A percentile compares a stretch with the other conserved stretches of the same genome.
phyloP scores from a whole-genome alignment of 2,888 invertebrate species.

The Drosophila pseudotalamancana region DNA sequence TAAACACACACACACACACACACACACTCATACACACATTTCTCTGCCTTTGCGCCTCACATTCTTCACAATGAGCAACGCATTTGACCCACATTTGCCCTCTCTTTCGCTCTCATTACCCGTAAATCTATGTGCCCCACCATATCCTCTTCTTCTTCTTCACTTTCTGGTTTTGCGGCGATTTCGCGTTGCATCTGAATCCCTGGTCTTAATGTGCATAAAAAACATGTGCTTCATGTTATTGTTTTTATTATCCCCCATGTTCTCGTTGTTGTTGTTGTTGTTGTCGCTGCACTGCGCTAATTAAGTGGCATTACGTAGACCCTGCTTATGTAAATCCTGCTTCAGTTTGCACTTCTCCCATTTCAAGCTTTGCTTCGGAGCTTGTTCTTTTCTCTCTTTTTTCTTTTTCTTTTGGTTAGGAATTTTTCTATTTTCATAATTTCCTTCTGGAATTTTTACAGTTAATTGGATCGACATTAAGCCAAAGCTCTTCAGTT shows the following conservation, averaged over 20 bases:
- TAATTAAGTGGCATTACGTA: conserved; percentile 55
- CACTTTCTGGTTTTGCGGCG: conserved; percentile 54
- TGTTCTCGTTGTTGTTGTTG: conserved; percentile 6
- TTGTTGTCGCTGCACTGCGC: conserved; percentile 36
- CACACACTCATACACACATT: neutral
- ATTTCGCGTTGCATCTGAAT: conserved; percentile 38
- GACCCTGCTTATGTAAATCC: conserved; percentile 5
- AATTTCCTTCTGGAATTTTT: conserved; percentile 3
- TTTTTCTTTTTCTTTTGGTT: neutral
- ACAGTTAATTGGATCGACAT: conserved; percentile 32
- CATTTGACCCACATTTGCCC: conserved; percentile 67
- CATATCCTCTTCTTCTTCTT: conserved; percentile 41
- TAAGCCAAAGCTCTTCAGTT: neutral
- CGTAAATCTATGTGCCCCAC: conserved; percentile 7
- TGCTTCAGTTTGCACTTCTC: conserved; percentile 5
- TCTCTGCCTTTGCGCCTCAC: neutral
- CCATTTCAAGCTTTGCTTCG: conserved; percentile 1
- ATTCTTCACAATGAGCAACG: conserved; percentile 49
- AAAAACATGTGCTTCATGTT: conserved; percentile 30
- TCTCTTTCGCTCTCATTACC: conserved; percentile 3
- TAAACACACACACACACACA: neutral
- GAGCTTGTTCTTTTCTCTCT: neutral
- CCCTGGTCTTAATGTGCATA: conserved; percentile 49
- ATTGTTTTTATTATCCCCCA: conserved; percentile 15
- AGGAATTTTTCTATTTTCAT: conserved; percentile 2